These are phyloP conservation scores for Hydropotes inermis DNA, from an alignment of 2,113 vertebrate species.

Conservation along the genomic window DNA sequence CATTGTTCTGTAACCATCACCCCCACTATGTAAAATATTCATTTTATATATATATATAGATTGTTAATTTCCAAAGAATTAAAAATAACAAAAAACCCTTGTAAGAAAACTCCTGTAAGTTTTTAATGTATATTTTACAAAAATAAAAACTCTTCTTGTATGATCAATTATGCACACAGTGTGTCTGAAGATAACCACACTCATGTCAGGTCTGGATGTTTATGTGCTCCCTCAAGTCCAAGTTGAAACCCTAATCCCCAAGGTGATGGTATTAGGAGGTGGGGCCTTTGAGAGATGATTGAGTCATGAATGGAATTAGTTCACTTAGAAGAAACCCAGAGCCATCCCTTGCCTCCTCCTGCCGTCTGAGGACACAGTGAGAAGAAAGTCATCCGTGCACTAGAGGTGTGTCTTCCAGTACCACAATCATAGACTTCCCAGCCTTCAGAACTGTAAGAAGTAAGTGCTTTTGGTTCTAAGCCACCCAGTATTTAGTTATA, in stretches of 20 bases:
- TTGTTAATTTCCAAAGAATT: background rate
- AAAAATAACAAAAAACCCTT: background rate
- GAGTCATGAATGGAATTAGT: background rate
- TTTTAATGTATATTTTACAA: background rate
- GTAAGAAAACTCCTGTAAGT: background rate
- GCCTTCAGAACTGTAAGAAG: background rate
- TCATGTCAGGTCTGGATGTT: background rate
- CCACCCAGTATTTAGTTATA: background rate
- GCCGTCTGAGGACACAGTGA: background rate
- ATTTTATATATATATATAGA: background rate
- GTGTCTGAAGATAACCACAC: background rate
- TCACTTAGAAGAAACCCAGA: background rate
- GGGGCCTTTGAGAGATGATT: background rate
- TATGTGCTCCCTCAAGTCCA: background rate
- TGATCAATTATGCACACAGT: background rate
- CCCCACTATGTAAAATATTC: background rate
- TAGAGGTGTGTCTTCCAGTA: background rate
- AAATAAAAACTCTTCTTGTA: background rate
- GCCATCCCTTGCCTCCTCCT: background rate
- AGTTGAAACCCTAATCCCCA: background rate
- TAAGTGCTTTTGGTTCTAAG: background rate
- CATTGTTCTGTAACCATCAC: background rate
- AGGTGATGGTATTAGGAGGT: background rate
- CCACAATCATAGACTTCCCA: background rate
- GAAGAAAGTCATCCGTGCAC: background rate